Conservation (phyloP, 2,888 invertebrate species). For the Trichogramma evanescens region DNA sequence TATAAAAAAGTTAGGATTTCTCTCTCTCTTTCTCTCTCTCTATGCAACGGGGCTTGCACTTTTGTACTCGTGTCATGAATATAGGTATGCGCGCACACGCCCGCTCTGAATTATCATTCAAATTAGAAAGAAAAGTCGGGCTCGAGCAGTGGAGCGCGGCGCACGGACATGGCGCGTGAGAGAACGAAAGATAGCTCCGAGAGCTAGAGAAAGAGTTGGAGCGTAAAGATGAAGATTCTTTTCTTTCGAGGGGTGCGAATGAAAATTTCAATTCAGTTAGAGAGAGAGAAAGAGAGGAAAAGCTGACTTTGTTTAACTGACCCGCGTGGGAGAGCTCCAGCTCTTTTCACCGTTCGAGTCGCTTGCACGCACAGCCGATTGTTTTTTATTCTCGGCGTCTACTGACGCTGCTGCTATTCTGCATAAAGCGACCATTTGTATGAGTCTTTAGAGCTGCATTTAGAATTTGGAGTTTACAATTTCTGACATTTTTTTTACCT, state of each 20-base stretch:
- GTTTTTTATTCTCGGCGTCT: no score
- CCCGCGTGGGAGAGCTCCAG: neutral
- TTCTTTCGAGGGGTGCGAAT: slow-evolving; percentile 3
- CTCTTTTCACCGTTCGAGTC: no score
- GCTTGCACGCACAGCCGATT: no score
- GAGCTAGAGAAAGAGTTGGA: neutral
- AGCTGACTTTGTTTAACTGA: neutral
- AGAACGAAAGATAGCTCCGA: neutral
- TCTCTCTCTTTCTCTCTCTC: neutral
- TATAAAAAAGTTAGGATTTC: neutral
- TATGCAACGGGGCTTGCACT: neutral
- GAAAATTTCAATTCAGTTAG: slow-evolving; percentile 13
- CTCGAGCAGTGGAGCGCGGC: no score
- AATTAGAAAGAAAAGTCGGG: slow-evolving; percentile 7
- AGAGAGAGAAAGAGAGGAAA: neutral
- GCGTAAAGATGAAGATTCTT: slow-evolving; percentile 7
- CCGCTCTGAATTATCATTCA: slow-evolving; percentile 10
- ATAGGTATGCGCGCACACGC: no score
- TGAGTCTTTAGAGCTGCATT: no score
- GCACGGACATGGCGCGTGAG: neutral
- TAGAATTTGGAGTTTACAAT: no score
- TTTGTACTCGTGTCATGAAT: no score
- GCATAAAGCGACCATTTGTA: no score
- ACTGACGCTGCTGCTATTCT: no score
- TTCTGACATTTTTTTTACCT: no score